These are phyloP conservation scores for Gyrodactylus salaris DNA, from an alignment of 1,140 invertebrate genomes.

Conservation along the genomic window DNA sequence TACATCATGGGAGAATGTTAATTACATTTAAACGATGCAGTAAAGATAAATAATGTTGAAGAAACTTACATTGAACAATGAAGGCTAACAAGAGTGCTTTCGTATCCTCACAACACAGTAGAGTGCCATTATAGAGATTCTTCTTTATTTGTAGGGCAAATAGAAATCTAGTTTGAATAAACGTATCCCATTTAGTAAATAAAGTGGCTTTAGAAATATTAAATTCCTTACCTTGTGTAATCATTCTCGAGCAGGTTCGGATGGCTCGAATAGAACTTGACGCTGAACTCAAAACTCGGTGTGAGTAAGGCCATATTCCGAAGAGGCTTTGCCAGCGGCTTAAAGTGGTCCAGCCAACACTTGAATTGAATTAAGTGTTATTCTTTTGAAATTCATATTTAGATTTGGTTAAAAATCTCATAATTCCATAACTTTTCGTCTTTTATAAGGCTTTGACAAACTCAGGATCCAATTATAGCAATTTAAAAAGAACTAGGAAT, in stretches of 20 bases:
- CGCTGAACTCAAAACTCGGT: constrained; percentile 23
- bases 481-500: too few relatives aligned
- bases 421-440: too few relatives aligned
- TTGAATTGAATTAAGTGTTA: constrained; percentile 11
- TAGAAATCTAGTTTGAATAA: constrained; percentile 45
- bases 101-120: constrained; percentile 89
- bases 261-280: constrained; percentile 96
- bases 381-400: too few relatives aligned
- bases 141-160: constrained; percentile 87
- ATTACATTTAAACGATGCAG: neutral
- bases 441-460: too few relatives aligned
- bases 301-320: neutral
- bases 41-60: neutral
- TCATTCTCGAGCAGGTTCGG: constrained; percentile 86
- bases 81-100: constrained; percentile 86
- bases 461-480: too few relatives aligned
- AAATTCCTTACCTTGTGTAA: constrained; percentile 36
- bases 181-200: too few relatives aligned
- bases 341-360: constrained; percentile 94
- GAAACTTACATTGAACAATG: constrained; percentile 50
- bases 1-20: neutral
- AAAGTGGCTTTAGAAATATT: too few relatives aligned
- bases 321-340: constrained; percentile 65
- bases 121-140: constrained; percentile 49
- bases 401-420: too few relatives aligned